Evolutionary conservation across 1,140 invertebrate species (phyloP).

Genomic region (Oryctes rhinoceros): DNA sequence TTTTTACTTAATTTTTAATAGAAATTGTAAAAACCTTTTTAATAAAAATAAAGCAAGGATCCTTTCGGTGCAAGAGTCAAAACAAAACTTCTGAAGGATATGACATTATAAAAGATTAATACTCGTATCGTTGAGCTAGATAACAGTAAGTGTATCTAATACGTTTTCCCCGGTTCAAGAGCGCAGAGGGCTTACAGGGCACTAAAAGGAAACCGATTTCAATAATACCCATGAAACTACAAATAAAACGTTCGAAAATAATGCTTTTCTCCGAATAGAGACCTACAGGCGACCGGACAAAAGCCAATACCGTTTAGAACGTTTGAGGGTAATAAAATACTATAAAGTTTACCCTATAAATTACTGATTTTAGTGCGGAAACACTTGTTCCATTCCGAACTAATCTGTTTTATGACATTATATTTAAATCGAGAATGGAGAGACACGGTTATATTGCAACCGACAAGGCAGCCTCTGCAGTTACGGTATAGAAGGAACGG

Average conservation of each 20-base stretch:
- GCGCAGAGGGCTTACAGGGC: background rate
- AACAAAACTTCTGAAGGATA: too few relatives aligned
- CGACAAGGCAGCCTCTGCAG: background rate
- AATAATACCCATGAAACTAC: slow-evolving; percentile 15
- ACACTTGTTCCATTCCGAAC: slow-evolving; percentile 33
- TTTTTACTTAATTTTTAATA: too few relatives aligned
- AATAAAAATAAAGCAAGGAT: too few relatives aligned
- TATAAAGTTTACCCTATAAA: slow-evolving; percentile 36
- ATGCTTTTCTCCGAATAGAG: slow-evolving; percentile 2
- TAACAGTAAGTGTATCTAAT: too few relatives aligned
- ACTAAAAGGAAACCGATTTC: slow-evolving; percentile 19
- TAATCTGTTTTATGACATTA: slow-evolving; percentile 38
- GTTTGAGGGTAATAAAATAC: slow-evolving; percentile 24
- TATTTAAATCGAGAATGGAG: slow-evolving; percentile 20
- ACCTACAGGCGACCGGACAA: background rate
- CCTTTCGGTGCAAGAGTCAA: too few relatives aligned
- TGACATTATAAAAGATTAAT: too few relatives aligned
- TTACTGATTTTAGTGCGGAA: slow-evolving; percentile 34
- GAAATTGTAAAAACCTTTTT: too few relatives aligned
- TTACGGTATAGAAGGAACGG: background rate
- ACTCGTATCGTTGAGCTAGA: too few relatives aligned
- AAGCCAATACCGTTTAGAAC: slow-evolving; percentile 24
- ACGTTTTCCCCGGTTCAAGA: too few relatives aligned
- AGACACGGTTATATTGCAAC: background rate
- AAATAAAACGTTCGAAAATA: slow-evolving; percentile 34